Base-by-base conservation (phyloP, 2,113 vertebrate species). In the Salvator merianae region DNA sequence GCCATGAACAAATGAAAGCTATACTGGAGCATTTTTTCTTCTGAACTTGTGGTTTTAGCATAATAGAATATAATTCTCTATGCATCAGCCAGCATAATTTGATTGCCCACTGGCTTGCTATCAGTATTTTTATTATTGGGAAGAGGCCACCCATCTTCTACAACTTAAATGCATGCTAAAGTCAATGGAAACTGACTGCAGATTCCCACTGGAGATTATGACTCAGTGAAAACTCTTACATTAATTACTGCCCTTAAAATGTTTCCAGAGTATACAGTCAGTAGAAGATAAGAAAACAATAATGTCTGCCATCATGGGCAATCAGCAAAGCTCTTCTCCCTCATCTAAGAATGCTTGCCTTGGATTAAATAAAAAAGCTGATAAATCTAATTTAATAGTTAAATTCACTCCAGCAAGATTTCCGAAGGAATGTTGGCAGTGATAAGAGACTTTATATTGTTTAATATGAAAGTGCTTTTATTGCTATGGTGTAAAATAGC, bases 61-160 rank as follows among this genome's bases (percentile, higher is more conserved):
- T 63, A 63, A 65, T 73, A 65, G 38, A 43, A 28, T 34, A 84
- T 59, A 79, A 50, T 80, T 18, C 3, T 36, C 34, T 68, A 10
- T 0, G 0, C 68, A 73, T 7, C 71, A 84, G 24, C 77, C 53
- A 68, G 65, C 12, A n/a, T 86, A 28, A 59, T 69, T 16, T 90
- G n/a, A 62, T 84, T 83, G 53, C 65, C 79, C 85, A 79, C 62
- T 79, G 71, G 71, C 66, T 65, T 12, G 1, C 38, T 13, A 66
- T 55, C 66, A 69, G 63, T 47, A 71, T 59, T 79, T 69, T 79
- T 53, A 85, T 3, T 40, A 85, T 72, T 91, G 82, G 74, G 86
- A 80, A 88, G 50, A n/a, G 81, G 22, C 10, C 77, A 85, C 80
- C 22, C 79, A 90, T 88, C 65, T 50, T 84, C 32, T 91, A 16